Evolutionary conservation across 2,888 invertebrate species (phyloP), one percentile per base, ranked within the genome.

Genomic region (Endotricha flammealis): DNA sequence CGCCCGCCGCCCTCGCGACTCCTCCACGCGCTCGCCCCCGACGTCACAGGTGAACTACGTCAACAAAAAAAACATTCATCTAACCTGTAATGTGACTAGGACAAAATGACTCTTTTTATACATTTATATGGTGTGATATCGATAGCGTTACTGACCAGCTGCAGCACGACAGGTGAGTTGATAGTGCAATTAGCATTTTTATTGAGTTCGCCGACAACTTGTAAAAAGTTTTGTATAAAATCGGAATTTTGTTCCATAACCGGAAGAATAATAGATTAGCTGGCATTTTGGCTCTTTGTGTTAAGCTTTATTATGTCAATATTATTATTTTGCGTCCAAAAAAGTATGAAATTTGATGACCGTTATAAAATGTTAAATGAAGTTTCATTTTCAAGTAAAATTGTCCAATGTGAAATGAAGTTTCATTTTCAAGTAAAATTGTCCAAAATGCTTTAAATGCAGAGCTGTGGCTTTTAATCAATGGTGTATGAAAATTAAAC

Each of bases 41-140:
- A 46, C 54, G 53, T 52, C 59, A 67, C 65, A 77, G 72, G 74
- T 82, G 80, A 82, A 79, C 64, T 58, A 60, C 52, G 46, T 47
- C 39, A 29, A 36, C 34, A 43, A 43, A 52, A 57, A 55, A 56
- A 44, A 43, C 29, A 40, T 20, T 20, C 46, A 44, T 12, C 51
- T 50, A 38, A 46, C 41, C 41, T 63, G 64, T 59, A 58, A 68
- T 71, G 72, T 68, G 62, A 73, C 48, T 53, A 42, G 53, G 58
- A 59, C 60, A 81, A 73, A 75, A 86, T 86, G 86, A 80, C 82
- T 74, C 69, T 77, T 82, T 85, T 83, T 81, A 68, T 85, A 83
- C 73, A 77, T 83, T 81, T 83, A 61, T 83, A 85, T 57, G 74
- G 78, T 81, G 83, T 77, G 58, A 70, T 81, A 67, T 81, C 75